Percentiles rank a stretch among this genome's conserved stretches.
Conservation (phyloP, 2,113 vertebrate genomes). For the Podiceps cristatus region DNA sequence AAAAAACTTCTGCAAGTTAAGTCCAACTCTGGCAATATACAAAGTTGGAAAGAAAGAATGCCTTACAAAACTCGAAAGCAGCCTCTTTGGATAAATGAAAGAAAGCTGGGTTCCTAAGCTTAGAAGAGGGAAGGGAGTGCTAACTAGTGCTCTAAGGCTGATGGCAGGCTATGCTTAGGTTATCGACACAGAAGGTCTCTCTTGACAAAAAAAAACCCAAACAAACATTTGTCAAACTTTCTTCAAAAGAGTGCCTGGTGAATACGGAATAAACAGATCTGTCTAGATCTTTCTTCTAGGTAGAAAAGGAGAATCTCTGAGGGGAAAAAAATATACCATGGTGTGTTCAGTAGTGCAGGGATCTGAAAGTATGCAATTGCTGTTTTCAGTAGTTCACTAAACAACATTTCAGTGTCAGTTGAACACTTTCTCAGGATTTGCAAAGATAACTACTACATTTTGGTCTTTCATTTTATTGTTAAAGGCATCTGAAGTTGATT, state of each 20-base stretch:
- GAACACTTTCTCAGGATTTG: neutral
- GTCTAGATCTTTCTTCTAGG: neutral
- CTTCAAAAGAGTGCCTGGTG: neutral
- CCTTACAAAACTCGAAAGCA: neutral
- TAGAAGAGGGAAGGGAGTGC: neutral
- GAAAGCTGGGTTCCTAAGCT: neutral
- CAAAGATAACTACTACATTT: neutral
- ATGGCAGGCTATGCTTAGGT: fast-evolving
- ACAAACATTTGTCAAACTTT: neutral
- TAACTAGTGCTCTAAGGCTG: neutral
- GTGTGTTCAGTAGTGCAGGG: neutral
- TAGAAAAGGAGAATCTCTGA: neutral
- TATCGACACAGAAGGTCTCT: neutral
- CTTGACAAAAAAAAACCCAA: neutral
- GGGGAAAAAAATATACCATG: fast-evolving
- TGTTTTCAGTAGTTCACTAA: neutral
- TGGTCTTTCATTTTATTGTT: neutral
- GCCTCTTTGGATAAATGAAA: neutral
- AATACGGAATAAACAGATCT: neutral
- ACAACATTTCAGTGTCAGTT: neutral
- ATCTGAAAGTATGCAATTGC: neutral
- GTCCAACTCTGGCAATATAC: neutral
- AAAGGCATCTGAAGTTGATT: neutral
- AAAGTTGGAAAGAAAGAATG: neutral
- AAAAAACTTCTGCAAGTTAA: neutral